Evolutionary conservation across 2,113 vertebrate species (phyloP), one percentile per base, ranked within the genome.

Genomic region (Pyrgilauda ruficollis): DNA sequence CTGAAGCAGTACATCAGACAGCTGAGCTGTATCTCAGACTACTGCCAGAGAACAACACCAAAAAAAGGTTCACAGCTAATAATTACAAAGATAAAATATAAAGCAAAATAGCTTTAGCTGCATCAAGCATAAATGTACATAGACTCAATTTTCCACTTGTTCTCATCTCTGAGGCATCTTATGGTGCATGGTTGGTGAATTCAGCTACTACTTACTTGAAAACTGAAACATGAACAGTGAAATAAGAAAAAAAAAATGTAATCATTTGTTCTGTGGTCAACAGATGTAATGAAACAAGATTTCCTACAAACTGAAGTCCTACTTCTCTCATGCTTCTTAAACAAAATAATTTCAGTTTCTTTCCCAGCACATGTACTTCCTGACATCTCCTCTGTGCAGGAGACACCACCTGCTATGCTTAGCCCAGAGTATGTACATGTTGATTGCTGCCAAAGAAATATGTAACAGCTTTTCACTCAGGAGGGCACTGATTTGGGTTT

Each of bases 381-480:
- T 77, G 83, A 92, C 63, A 62, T 86, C 55, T 74, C 70, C 62
- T 83, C 72, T 55, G 79, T 72, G 75, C 59, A 74, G 59, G 18
- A 92, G 79, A 94, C 55, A 89, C 56, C 21, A 59, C 68, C 72
- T 84, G 68, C 92, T 84, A 73, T 50, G 88, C 90, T 70, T 90
- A 86, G 90, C 90, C 85, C 73, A 35, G 22, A 92, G 27, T 63
- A 70, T 3, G 43, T 63, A 24, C 24, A 67, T 39, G 9, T 16
- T 50, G 59, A 94, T 35, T 77, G 50, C 83, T 88, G 86, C 59
- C 83, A 90, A 92, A 39, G 86, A 92, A 97, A 80, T 67, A 35
- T 26, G 3, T 49, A 83, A 84, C 86, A 94, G 79, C 47, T 88
- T 92, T 77, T 43, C 23, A 70, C 68, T 77, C 88, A 46, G 68